Conservation (phyloP, 1,140 invertebrate genomes). For the Palaemon carinicauda region DNA sequence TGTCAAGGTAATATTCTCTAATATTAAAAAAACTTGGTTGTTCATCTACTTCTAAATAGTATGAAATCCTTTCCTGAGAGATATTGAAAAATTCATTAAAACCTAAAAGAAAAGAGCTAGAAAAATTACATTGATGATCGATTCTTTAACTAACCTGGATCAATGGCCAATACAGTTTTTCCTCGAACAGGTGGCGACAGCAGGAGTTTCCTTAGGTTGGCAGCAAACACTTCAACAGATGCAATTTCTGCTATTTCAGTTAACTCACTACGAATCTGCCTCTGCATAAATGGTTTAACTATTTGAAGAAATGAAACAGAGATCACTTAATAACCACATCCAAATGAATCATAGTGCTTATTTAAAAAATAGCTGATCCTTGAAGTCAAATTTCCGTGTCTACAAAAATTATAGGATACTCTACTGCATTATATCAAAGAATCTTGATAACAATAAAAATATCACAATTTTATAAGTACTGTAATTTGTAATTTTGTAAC, state of each 20-base stretch:
- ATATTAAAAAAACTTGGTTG: no score
- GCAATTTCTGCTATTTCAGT: constrained; percentile 80
- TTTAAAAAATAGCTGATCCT: neutral
- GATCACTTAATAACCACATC: neutral
- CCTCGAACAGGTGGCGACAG: constrained; percentile 81
- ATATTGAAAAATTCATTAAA: no score
- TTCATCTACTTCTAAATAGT: no score
- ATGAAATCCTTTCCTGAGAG: no score
- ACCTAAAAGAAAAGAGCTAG: no score
- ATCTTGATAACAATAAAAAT: no score
- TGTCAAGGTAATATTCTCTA: no score
- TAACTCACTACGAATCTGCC: constrained; percentile 76
- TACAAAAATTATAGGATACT: no score
- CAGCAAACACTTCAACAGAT: constrained; percentile 83
- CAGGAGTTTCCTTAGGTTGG: constrained; percentile 84
- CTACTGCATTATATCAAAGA: no score
- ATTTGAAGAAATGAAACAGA: constrained; percentile 38
- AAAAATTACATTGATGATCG: neutral
- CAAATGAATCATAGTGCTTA: neutral
- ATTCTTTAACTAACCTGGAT: constrained; percentile 71
- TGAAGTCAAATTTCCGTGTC: no score
- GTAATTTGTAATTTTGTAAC: no score
- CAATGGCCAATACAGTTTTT: constrained; percentile 81
- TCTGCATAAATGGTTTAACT: constrained; percentile 73
- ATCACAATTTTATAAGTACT: no score